Conservation (phyloP, 2,797 vertebrate genomes). For the Coreius guichenoti region DNA sequence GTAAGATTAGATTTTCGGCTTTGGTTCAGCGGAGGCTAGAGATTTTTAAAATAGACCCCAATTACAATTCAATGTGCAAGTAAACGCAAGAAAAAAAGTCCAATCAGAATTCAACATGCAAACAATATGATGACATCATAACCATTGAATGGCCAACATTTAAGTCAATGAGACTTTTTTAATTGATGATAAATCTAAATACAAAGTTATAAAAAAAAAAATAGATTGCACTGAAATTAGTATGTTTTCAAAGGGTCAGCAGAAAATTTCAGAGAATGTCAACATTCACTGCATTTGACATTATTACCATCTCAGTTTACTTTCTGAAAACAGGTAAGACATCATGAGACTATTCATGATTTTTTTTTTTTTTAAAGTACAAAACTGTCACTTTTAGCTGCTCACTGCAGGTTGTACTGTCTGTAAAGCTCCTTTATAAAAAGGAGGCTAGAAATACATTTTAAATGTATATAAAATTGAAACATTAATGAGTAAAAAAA, state of each 20-base stretch:
- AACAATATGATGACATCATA: background rate
- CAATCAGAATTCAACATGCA: background rate
- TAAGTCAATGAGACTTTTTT: background rate
- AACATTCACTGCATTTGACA: background rate
- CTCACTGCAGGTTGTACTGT: background rate
- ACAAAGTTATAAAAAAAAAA: background rate
- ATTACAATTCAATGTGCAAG: background rate
- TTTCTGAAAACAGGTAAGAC: background rate
- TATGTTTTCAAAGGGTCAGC: background rate
- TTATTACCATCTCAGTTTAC: background rate
- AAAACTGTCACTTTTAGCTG: background rate
- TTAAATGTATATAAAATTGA: background rate
- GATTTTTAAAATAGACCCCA: background rate
- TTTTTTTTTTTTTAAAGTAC: background rate
- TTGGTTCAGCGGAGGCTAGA: background rate
- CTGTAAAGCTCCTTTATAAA: background rate
- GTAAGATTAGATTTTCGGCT: background rate
- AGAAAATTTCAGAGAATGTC: background rate
- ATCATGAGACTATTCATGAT: background rate
- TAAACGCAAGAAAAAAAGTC: background rate
- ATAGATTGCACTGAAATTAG: background rate
- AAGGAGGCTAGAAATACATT: background rate
- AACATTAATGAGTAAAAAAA: background rate
- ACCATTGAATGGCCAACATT: background rate
- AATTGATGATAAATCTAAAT: background rate